Base-by-base conservation (phyloP, 2,888 invertebrate species). In the Lepetodrilus schrolli region DNA sequence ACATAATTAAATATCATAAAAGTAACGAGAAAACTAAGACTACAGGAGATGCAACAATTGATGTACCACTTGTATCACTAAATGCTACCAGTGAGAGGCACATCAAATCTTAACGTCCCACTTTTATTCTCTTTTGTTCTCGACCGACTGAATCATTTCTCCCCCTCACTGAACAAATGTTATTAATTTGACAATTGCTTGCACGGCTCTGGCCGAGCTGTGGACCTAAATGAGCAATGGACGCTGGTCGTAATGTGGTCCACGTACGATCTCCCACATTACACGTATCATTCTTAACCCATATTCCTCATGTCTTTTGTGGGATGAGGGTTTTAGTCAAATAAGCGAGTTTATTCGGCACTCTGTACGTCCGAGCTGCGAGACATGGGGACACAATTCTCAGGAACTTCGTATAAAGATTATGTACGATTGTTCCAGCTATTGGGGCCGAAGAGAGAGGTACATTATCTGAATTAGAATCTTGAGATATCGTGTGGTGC, bases 401-500 rank as follows among this genome's bases (percentile, higher is more conserved):
- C 17, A 10, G 26, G 58, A 34, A 58, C 7, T 30, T 30, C 13
- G 34, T 58, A 58, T 58, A 58, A 58, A 58, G 58, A 58, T 58
- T 58, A 58, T 58, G 30, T 58, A 58, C 58, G 58, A 58, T 58
- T 58, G 58, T 58, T 34, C 34, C 17, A 58, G 58, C 30, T 26
- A 58, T 58, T 30, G 58, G 58, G 58, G n/a, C 0, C n/a, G 58
- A 30, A 13, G 10, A 17, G 1, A n/a, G 58, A 13, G 30, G 30
- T 58, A 34, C 58, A 58, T 58, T 58, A 58, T 58, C 58, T 8
- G 58, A 30, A 58, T 58, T 58, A 58, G 58, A 58, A 58, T 58
- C 58, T 58, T 58, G 58, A 58, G 58, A 58, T 58, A 58, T 34
- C 34, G 58, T 58, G 30, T 7, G 58, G 17, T 26, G 34, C 34